Conservation (phyloP, 2,888 invertebrate genomes). For the Thecophora atra region DNA sequence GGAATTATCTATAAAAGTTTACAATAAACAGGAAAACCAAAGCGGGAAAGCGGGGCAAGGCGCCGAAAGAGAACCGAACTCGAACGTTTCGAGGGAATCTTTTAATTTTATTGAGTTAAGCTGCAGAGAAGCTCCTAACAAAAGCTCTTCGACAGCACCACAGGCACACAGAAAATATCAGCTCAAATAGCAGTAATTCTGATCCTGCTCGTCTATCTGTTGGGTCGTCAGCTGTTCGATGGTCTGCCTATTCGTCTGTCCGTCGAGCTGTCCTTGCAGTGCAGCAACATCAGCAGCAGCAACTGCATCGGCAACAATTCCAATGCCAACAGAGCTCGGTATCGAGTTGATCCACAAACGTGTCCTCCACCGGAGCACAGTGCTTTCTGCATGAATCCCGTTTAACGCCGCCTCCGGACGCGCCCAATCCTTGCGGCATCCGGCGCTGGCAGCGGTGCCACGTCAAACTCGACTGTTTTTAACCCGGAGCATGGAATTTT, state of each 20-base stretch:
- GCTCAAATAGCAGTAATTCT: conserved; percentile 33
- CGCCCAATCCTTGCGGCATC: conserved; percentile 50
- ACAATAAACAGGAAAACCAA: background rate
- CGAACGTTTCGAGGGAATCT: background rate
- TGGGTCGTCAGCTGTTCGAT: conserved; percentile 7
- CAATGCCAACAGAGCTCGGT: conserved; percentile 38
- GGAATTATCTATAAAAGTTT: too few relatives aligned
- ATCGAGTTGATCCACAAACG: conserved; percentile 61
- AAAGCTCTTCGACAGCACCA: background rate
- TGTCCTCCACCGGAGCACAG: conserved; percentile 59
- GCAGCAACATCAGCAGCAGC: conserved; percentile 1
- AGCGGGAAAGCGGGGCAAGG: background rate
- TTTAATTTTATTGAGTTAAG: conserved; percentile 3
- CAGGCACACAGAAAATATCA: conserved; percentile 25
- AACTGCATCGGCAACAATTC: conserved; percentile 12
- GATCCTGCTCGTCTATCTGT: conserved; percentile 25
- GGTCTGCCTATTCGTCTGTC: conserved; percentile 6
- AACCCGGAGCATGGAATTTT: conserved; percentile 33
- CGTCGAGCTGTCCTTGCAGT: conserved; percentile 3
- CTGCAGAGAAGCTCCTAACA: background rate
- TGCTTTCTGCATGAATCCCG: conserved; percentile 48
- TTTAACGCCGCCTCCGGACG: conserved; percentile 8
- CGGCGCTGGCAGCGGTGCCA: conserved; percentile 4
- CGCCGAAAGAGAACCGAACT: background rate
- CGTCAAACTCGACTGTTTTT: conserved; percentile 9